Base-by-base conservation (phyloP, 2,888 invertebrate species). In the Drosophila borborema region DNA sequence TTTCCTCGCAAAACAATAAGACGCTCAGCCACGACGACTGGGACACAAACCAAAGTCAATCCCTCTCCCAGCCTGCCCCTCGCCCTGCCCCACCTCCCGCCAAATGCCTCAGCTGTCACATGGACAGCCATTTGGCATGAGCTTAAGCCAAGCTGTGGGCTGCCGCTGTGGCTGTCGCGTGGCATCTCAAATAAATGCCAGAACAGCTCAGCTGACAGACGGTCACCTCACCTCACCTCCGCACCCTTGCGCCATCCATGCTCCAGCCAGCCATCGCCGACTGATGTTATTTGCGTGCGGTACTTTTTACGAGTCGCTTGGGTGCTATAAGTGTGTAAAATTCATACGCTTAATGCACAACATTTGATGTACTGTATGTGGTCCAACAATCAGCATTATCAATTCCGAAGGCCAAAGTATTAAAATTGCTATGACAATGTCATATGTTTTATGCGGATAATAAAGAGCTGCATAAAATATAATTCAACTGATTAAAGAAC, bases 121-220 rank as follows among this genome's bases (percentile, higher is more conserved):
- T 77, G 82, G 86, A 85, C 85, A 80, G 46, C 77, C 82, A 87
- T 77, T 85, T 74, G 88, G 86, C 77, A 79, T 82, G 69, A 81
- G 85, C 81, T 88, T 88, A 88, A 86, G 77, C 80, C 77, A 80
- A 74, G 77, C 49, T 72, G 62, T 75, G 77, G 87, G 77, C 70
- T 77, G 71, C 61, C 72, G 69, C 69, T 82, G 80, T 54, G 74
- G 65, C 64, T 72, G 77, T 80, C 80, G 87, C 85, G 82, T 85
- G 84, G 84, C 87, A 87, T 67, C 82, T 85, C 77, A 77, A 87
- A 85, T 85, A 85, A 85, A 85, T 87, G 84, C 84, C 82, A 85
- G 74, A 81, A 54, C 79, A 78, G 71, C 81, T 87, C 79, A 85
- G 74, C 74, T 79, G 79, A 79, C 87, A 81, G 64, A 20, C 81